Evolutionary conservation across 2,113 vertebrate species (phyloP).

Genomic region (Carlito syrichta): DNA sequence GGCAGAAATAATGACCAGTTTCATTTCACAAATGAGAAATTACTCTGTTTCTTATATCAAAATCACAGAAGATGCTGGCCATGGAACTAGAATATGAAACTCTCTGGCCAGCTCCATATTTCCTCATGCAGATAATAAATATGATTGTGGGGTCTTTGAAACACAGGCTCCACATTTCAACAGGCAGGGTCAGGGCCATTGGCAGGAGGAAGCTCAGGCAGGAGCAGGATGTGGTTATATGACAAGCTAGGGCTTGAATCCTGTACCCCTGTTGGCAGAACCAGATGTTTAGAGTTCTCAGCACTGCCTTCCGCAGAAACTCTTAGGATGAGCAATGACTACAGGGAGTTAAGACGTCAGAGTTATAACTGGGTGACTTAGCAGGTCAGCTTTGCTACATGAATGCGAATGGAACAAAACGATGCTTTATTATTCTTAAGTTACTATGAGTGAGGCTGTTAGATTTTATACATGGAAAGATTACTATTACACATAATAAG

Average conservation of each 20-base stretch:
- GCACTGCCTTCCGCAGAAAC: not conserved
- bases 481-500: rapidly evolving
- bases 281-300: rapidly evolving
- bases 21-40: not conserved
- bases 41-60: not conserved
- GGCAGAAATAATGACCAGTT: not conserved
- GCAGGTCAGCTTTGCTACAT: not conserved
- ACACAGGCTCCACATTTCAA: not conserved
- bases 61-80: not conserved
- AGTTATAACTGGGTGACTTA: not conserved
- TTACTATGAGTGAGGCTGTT: not conserved
- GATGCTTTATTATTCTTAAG: not conserved
- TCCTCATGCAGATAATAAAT: not conserved
- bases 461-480: not conserved
- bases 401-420: not conserved
- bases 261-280: rapidly evolving
- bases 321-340: not conserved
- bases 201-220: rapidly evolving
- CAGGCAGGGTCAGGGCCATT: not conserved
- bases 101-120: not conserved
- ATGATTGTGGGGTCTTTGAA: rapidly evolving
- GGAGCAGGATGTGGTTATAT: rapidly evolving
- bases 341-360: not conserved
- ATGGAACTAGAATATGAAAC: not conserved
- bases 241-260: not conserved